These are phyloP conservation scores for Chloroceryle aenea DNA, from an alignment of 2,113 vertebrate species.

Conservation along the genomic window DNA sequence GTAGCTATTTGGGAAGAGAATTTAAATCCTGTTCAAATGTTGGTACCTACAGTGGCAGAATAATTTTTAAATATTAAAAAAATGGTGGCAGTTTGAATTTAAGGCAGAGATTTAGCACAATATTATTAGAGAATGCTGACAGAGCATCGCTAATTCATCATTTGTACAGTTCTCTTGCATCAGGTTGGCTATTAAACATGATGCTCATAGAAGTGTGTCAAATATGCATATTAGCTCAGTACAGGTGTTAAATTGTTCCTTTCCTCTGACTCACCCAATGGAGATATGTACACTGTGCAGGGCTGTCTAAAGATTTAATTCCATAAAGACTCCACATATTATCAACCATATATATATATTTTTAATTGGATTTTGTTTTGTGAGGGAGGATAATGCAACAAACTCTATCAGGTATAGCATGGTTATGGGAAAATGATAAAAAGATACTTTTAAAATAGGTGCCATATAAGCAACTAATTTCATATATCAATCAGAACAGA, in stretches of 20 bases:
- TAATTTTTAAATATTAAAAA: neutral
- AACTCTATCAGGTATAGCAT: neutral
- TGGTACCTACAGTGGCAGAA: neutral
- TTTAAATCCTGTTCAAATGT: neutral
- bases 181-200: neutral
- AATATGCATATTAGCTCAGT: constrained; percentile 2
- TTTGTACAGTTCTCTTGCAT: neutral
- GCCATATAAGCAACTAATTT: neutral
- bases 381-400: neutral
- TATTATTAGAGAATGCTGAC: neutral
- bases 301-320: neutral
- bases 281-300: neutral
- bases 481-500: neutral
- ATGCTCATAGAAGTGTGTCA: neutral
- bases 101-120: neutral
- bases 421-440: neutral
- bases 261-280: neutral
- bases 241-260: neutral
- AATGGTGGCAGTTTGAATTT: neutral
- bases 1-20: neutral
- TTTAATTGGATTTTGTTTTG: neutral
- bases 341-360: neutral
- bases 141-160: neutral
- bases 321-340: neutral
- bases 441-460: neutral